Evolutionary conservation across 1,140 invertebrate species (phyloP).

Genomic region (Drosophila virilis): DNA sequence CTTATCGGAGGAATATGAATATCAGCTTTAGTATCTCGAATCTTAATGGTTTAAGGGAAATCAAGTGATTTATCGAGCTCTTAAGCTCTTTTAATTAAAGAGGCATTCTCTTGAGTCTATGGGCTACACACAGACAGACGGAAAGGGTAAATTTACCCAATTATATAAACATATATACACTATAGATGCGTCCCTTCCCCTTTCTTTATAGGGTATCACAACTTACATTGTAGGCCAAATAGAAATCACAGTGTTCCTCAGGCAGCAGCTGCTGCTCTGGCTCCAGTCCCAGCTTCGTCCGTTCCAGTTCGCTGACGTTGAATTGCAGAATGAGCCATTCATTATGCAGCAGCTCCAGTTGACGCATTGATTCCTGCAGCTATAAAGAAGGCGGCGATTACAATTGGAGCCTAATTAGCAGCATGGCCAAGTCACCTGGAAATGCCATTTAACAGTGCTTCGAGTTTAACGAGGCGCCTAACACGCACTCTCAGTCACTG

Average conservation of each 20-base stretch:
- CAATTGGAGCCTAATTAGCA: slow-evolving; percentile 65
- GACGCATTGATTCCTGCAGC: slow-evolving; percentile 67
- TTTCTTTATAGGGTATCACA: too few relatives aligned
- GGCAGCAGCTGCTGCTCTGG: slow-evolving; percentile 1
- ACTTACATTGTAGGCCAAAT: slow-evolving; percentile 82
- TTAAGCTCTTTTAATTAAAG: too few relatives aligned
- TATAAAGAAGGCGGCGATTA: slow-evolving; percentile 25
- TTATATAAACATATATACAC: too few relatives aligned
- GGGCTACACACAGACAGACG: too few relatives aligned
- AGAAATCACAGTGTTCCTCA: slow-evolving; percentile 64
- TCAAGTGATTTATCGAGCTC: too few relatives aligned
- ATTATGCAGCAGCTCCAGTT: slow-evolving; percentile 45
- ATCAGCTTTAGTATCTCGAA: too few relatives aligned
- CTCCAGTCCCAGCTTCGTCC: slow-evolving; percentile 9
- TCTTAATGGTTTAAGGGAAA: too few relatives aligned
- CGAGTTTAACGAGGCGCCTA: slow-evolving; percentile 47
- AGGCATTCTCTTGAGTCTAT: too few relatives aligned
- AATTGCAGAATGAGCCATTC: slow-evolving; percentile 38
- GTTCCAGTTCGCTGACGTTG: slow-evolving; percentile 11
- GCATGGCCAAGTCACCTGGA: slow-evolving; percentile 23
- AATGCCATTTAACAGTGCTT: slow-evolving; percentile 43
- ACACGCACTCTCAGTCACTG: slow-evolving; percentile 34
- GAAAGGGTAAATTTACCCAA: too few relatives aligned
- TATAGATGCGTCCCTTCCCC: too few relatives aligned
- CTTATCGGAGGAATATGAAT: too few relatives aligned